Base-by-base conservation (phyloP, 2,113 vertebrate species). In the Myrmecophaga tridactyla region DNA sequence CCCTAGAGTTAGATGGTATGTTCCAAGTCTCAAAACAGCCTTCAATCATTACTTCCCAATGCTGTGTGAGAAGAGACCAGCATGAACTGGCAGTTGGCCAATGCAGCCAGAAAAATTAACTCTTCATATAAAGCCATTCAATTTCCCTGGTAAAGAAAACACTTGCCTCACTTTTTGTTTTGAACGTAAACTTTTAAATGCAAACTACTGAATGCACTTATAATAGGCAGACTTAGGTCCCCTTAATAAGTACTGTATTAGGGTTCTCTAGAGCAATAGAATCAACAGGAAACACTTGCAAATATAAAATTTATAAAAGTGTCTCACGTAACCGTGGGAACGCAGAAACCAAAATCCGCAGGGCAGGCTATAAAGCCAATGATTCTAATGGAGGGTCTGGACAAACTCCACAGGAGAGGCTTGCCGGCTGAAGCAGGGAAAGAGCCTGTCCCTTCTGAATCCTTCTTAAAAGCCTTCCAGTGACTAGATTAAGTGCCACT, bases 101-200 rank as follows among this genome's bases (percentile, higher is more conserved):
- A 73, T 5, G 17, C 3, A 43, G 51, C 15, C 36, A 60, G 41
- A 36, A 80, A 84, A 90, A 65, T 27, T 4, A 93, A 83, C 23
- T 86, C 63, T 51, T 29, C 41, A 27, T 4, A 72, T 1, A 29
- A 18, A 27, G 41, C 51, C 29, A 0, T 3, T 65, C 43, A 34
- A 77, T 62, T 87, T 53, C 25, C 8, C 31, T 75, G 46, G 36
- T 39, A 65, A 93, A 41, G 39, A 73, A 85, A 70, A 43, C 6
- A 0, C 34, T 56, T 56, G 53, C 53, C 4, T 56, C 53, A 20
- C 53, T 56, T 56, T 56, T 56, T 56, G 20, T 62, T 65, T 14
- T 34, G 10, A 78, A 94, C 53, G 15, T 63, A 29, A 88, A 89
- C 65, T 91, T 97, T 60, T 78, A 90, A 75, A 60, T 3, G 60